These are phyloP conservation scores for Halcyon senegalensis DNA, from an alignment of 2,113 vertebrate genomes.

Conservation along the genomic window DNA sequence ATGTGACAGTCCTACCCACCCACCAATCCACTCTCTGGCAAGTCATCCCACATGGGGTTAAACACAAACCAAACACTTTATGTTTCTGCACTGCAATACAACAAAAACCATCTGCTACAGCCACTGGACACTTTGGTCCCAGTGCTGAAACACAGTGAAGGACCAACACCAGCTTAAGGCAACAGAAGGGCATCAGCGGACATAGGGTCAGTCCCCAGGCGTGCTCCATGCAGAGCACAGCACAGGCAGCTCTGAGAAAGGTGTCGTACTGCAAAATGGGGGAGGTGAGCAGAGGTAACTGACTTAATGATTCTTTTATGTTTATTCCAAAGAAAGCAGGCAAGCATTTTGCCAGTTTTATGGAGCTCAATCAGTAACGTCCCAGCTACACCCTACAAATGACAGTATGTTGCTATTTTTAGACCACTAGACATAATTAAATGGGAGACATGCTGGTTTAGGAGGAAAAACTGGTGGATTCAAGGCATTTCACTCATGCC, in stretches of 20 bases:
- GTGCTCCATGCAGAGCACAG: accelerated
- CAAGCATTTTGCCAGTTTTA: background rate
- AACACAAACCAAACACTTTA: background rate
- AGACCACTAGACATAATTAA: background rate
- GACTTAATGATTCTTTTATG: background rate
- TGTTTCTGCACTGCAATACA: background rate
- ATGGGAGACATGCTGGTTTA: background rate
- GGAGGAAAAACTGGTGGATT: background rate
- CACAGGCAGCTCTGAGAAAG: background rate
- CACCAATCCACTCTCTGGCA: accelerated
- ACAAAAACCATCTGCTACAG: background rate
- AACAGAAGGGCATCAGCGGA: accelerated
- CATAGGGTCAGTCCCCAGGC: accelerated
- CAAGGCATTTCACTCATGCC: background rate
- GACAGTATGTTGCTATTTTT: background rate
- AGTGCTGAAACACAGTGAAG: background rate
- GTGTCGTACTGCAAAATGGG: background rate
- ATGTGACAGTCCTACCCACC: background rate
- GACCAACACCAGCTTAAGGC: accelerated
- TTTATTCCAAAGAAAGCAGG: background rate
- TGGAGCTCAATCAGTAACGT: background rate
- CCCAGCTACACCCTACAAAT: accelerated
- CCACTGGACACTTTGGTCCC: background rate
- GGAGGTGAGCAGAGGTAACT: background rate
- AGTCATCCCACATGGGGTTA: background rate